Conservation (phyloP, 1,140 invertebrate genomes). For the Araneus ventricosus region DNA sequence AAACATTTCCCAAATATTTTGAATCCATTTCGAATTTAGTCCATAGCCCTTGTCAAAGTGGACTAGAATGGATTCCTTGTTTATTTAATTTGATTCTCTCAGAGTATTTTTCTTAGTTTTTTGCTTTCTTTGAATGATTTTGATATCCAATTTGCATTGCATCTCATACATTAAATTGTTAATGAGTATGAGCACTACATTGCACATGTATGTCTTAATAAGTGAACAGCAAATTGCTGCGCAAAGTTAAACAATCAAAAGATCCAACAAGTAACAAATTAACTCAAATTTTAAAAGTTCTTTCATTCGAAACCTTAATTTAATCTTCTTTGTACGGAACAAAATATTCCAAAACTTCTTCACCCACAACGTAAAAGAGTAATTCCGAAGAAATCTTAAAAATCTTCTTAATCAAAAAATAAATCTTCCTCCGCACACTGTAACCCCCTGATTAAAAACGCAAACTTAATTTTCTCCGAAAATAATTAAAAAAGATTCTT, state of each 20-base stretch:
- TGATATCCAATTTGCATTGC: too few relatives aligned
- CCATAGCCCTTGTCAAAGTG: too few relatives aligned
- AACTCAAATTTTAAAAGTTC: background rate
- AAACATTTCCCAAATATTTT: too few relatives aligned
- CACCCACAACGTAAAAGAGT: background rate
- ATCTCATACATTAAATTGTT: too few relatives aligned
- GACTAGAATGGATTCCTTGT: too few relatives aligned
- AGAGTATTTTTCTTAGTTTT: too few relatives aligned
- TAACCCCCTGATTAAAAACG: constrained; percentile 23
- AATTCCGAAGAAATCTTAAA: background rate
- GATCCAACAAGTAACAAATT: background rate
- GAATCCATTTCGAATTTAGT: too few relatives aligned
- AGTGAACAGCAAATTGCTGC: too few relatives aligned
- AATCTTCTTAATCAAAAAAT: constrained; percentile 32
- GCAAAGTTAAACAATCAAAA: background rate
- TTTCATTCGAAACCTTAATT: background rate
- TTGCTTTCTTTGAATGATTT: too few relatives aligned
- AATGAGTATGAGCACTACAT: too few relatives aligned
- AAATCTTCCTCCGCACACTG: background rate
- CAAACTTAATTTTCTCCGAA: background rate
- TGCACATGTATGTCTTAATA: too few relatives aligned
- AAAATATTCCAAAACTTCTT: background rate
- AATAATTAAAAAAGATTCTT: constrained; percentile 37
- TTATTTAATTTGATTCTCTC: too few relatives aligned
- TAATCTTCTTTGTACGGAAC: background rate